Conservation (phyloP, 2,797 vertebrate species). For the Esox lucius region DNA sequence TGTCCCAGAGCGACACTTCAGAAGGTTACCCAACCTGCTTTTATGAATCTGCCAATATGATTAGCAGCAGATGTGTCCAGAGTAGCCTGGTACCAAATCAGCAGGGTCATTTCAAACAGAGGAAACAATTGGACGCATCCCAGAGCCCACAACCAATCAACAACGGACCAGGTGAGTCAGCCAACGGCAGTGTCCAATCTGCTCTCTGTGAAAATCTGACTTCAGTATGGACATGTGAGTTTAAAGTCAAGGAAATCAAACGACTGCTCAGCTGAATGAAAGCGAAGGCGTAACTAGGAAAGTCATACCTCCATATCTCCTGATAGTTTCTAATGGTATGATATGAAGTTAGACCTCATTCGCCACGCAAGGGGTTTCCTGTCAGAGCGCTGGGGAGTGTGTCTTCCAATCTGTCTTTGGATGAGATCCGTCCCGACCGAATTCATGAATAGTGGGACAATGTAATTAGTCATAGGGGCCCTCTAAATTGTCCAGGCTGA, state of each 20-base stretch:
- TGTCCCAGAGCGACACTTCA: neutral
- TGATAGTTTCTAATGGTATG: neutral
- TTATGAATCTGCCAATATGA: neutral
- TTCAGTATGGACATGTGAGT: neutral
- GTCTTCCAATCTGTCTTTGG: neutral
- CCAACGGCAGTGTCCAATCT: neutral
- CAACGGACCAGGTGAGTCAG: neutral
- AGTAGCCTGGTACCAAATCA: neutral
- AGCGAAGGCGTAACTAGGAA: neutral
- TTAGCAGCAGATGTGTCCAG: slow-evolving; percentile 1
- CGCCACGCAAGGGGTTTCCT: neutral
- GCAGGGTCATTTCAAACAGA: neutral
- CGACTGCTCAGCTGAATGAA: neutral
- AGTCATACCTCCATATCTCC: neutral
- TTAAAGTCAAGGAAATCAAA: neutral
- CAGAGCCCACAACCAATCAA: neutral
- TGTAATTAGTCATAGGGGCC: neutral
- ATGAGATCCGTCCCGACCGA: neutral
- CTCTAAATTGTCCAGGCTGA: neutral
- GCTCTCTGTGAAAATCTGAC: neutral
- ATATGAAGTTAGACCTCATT: neutral
- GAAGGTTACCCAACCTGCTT: neutral
- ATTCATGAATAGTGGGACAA: neutral
- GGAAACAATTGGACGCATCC: neutral
- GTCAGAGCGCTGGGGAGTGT: neutral